Evolutionary conservation across 2,888 invertebrate species (phyloP).

Genomic region (Gastracanthus pulcherrimus): DNA sequence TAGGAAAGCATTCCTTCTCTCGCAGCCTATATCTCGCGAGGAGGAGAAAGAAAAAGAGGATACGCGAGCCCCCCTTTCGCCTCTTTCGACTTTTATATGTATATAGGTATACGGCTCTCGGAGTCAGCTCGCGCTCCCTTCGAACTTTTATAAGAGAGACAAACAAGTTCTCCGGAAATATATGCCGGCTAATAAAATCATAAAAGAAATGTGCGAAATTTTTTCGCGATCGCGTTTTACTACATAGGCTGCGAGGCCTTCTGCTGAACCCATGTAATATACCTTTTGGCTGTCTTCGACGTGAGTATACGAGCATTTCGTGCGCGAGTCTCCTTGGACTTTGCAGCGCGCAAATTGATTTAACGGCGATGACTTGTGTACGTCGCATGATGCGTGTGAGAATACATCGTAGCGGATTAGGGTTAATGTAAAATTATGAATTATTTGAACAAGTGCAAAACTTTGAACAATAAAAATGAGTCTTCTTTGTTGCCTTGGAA

Average conservation of each 20-base stretch:
- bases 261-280: no score
- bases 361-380: background rate
- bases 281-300: no score
- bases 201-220: conserved; percentile 50
- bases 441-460: conserved; percentile 33
- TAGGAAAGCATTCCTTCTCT: conserved; percentile 60
- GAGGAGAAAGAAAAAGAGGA: background rate
- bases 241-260: background rate
- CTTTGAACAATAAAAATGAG: background rate
- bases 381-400: background rate
- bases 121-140: background rate
- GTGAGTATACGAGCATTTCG: no score
- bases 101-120: background rate
- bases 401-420: conserved; percentile 4
- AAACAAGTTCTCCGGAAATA: conserved; percentile 35
- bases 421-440: conserved; percentile 2
- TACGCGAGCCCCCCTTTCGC: background rate
- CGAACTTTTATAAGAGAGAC: conserved; percentile 28
- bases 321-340: no score
- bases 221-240: conserved; percentile 38
- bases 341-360: no score
- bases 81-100: background rate
- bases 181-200: conserved; percentile 50
- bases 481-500: background rate
- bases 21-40: background rate